Conservation (phyloP, 2,888 invertebrate genomes). For the Epicampocera succincta region DNA sequence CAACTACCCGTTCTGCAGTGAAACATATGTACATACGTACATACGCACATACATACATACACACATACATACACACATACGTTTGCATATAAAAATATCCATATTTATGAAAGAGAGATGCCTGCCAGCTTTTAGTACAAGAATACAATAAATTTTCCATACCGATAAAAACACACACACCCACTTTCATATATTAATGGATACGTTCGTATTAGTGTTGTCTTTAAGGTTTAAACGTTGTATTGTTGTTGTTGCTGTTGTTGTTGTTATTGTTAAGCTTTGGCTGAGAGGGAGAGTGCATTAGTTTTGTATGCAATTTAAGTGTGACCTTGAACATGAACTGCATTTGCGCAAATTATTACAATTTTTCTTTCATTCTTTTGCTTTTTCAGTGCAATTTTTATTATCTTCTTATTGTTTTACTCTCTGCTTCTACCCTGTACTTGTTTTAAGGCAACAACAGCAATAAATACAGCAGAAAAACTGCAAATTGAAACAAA, state of each 20-base stretch:
- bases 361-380: slow-evolving; percentile 22
- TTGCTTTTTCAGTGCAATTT: slow-evolving; percentile 17
- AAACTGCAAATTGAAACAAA: slow-evolving; percentile 31
- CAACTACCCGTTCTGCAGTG: slow-evolving; percentile 47
- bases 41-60: too few species aligned
- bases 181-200: slow-evolving; percentile 3
- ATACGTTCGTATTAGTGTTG: slow-evolving; percentile 54
- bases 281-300: slow-evolving; percentile 17
- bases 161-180: slow-evolving; percentile 37
- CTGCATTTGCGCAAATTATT: slow-evolving; percentile 76
- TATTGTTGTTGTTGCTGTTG: slow-evolving; percentile 31
- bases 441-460: neutral
- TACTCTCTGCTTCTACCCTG: neutral
- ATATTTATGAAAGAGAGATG: slow-evolving; percentile 12
- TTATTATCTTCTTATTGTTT: neutral
- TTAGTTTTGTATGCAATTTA: slow-evolving; percentile 71
- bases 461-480: neutral
- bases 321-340: slow-evolving; percentile 81
- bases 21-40: neutral
- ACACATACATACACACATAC: too few species aligned
- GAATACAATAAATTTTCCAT: slow-evolving; percentile 23
- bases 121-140: slow-evolving; percentile 8
- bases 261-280: neutral
- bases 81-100: too few species aligned
- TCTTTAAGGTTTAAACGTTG: neutral